Base-by-base conservation (phyloP, 2,113 vertebrate species). In the Romanogobio albipinnatus region DNA sequence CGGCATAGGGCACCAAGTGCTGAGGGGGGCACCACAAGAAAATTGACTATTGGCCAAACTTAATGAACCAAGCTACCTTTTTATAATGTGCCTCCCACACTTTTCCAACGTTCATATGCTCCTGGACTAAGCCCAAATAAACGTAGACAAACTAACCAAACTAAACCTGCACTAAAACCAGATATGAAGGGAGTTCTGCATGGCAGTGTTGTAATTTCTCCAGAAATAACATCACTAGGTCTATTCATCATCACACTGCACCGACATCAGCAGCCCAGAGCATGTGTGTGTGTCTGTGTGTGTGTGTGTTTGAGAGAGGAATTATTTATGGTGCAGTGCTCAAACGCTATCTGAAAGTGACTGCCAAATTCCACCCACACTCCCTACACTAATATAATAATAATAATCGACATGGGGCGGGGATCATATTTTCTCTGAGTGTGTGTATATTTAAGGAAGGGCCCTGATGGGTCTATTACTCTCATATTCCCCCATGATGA, bases 301-400 rank as follows among this genome's bases (percentile, higher is more conserved):
- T 53, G 26, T 22, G 75, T 43, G 58, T 80, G 59, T 66, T 49
- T 19, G 43, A 82, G 80, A 71, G 64, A 53, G 29, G 49, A 82
- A 82, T 71, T 71, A 71, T 71, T 36, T 82, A 82, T 82, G 64
- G 80, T 82, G 79, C 79, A 81, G 47, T 81, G 80, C 64, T 82
- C 64, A 82, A 82, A 71, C 9, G 47, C 80, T 24, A 82, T 71
- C 80, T 81, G 26, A 49, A 51, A 81, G 43, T 49, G 45, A 66
- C 24, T 82, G 80, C 80, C 80, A 82, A 71, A 71, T 82, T 82
- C 80, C 66, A 56, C 80, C 80, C 80, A 71, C 66, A 71, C 80
- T 53, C 62, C 17, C 49, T 56, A 70, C 64, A 71, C 80, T 82
- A 82, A 82, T 71, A 71, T 71, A 82, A 82, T 66, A 81, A 81